Evolutionary conservation across 2,888 invertebrate species (phyloP), one percentile per base, ranked within the genome.

Genomic region (Metopia argyrocephala): DNA sequence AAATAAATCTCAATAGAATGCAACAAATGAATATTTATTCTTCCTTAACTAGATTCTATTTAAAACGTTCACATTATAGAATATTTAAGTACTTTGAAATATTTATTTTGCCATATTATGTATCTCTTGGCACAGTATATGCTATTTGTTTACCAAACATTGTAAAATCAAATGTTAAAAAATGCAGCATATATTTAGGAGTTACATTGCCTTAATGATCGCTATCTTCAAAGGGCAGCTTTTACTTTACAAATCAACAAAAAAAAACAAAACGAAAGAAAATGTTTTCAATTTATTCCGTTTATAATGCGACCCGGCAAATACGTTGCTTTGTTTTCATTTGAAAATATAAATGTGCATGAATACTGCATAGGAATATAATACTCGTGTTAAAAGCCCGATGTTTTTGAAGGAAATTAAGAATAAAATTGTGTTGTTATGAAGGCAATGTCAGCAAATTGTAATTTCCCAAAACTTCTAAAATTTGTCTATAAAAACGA

Each of bases 121-220:
- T 38, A 38, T 9, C 15, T 38, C 38, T 38, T 38, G 38, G 38
- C 12, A 38, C 15, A 12, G 12, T 38, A 54, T 48, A 18, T 48
- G 15, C 25, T 54, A 54, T 54, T n/a, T 20, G 21, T 50, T 52
- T 28, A 20, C 50, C 52, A 50, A 20, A 61, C 6, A 18, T 25
- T 21, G n/a, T n/a, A n/a, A n/a, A n/a, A n/a, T 38, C 9, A 12
- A 15, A 3, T 38, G 9, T 38, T 3, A 59, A 21, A 70, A 66
- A 52, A 28, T 28, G 50, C 59, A 70, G 27, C 45, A 70, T 46
- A 45, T 12, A 48, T 12, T 50, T 48, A 70, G 59, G 59, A 23
- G 20, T 27, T 28, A 23, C 48, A 69, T 48, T 28, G 59, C 5
- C 28, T 23, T 61, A 7, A 45, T 45, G 45, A 61, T 61, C 45